A percentile compares a stretch with the other conserved stretches of the same genome.
Conservation (phyloP, 2,113 vertebrate genomes). For the Ptilonorhynchus violaceus region DNA sequence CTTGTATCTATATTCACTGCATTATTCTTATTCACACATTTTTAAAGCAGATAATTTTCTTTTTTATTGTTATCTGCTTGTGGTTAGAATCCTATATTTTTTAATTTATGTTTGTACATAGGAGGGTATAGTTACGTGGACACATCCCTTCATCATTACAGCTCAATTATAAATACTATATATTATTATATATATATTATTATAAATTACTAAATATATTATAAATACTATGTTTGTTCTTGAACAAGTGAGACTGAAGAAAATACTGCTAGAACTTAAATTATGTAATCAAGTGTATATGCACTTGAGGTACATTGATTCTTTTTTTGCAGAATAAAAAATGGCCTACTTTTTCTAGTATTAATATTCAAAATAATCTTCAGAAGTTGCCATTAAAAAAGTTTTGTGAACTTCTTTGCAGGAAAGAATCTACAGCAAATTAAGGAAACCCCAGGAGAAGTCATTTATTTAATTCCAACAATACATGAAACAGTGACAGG, state of each 20-base stretch:
- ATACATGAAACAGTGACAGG: neutral
- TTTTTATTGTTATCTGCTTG: neutral
- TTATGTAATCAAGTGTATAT: neutral
- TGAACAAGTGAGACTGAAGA: neutral
- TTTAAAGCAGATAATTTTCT: neutral
- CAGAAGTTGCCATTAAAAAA: neutral
- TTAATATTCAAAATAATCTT: neutral
- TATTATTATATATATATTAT: too few relatives aligned
- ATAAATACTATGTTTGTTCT: neutral
- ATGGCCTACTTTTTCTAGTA: neutral
- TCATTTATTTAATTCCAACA: neutral
- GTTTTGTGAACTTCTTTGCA: neutral
- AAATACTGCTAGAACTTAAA: neutral
- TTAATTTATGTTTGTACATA: neutral
- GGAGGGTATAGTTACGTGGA: neutral
- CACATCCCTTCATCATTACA: neutral
- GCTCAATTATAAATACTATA: neutral
- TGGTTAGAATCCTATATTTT: neutral
- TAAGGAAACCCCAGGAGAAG: neutral
- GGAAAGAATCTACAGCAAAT: neutral
- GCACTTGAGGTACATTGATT: neutral
- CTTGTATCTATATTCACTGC: neutral
- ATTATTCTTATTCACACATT: neutral
- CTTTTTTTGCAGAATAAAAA: neutral
- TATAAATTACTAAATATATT: too few relatives aligned